Conservation (phyloP, 2,113 vertebrate species). For the Verasper variegatus region DNA sequence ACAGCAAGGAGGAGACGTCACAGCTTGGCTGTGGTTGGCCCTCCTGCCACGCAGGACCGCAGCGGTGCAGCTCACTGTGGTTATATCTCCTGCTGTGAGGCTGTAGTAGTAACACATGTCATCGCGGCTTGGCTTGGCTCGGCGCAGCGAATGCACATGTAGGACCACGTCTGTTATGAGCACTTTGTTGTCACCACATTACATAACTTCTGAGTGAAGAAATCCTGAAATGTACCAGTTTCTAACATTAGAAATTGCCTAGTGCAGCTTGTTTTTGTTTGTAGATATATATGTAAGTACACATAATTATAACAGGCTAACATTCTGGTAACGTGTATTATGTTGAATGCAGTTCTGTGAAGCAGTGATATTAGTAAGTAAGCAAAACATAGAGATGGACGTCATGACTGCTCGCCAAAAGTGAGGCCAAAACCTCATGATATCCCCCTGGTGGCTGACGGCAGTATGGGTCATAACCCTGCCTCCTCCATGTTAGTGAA, state of each 20-base stretch:
- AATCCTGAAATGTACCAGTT: neutral
- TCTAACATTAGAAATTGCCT: conserved; percentile 6
- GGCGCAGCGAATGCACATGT: neutral
- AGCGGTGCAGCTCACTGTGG: neutral
- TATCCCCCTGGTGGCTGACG: no score
- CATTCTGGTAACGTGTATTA: neutral
- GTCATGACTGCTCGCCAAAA: no score
- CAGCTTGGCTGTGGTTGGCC: neutral
- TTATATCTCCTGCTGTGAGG: conserved; percentile 1
- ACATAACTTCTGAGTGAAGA: neutral
- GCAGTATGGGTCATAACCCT: no score
- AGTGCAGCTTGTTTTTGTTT: conserved; percentile 15
- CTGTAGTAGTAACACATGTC: conserved; percentile 4
- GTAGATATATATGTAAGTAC: neutral
- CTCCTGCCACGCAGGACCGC: neutral
- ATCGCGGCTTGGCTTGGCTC: conserved; percentile 1
- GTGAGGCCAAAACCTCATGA: no score
- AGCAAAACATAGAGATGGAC: neutral
- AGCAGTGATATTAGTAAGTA: neutral
- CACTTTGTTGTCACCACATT: neutral
- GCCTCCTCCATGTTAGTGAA: no score
- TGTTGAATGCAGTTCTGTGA: neutral
- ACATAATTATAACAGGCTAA: neutral
- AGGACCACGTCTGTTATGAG: neutral
- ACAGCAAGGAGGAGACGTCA: neutral